Percentiles rank a stretch among this genome's conserved stretches.
These are phyloP conservation scores for Rhyzopertha dominica DNA, from an alignment of 1,140 invertebrate genomes.

Conservation along the genomic window DNA sequence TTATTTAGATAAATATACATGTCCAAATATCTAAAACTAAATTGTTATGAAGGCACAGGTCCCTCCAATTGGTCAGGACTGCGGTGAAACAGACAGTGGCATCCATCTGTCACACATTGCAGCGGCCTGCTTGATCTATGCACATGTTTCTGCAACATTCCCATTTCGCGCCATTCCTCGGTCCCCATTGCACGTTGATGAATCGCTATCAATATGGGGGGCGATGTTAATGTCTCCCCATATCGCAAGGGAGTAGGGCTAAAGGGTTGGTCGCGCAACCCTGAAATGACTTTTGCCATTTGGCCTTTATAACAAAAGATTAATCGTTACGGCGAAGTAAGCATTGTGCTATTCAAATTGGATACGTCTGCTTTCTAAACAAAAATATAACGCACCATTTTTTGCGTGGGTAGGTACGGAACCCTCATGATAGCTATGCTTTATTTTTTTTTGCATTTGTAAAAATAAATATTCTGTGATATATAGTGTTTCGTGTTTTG, in stretches of 20 bases:
- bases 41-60: background rate
- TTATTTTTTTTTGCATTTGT: no score
- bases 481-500: no score
- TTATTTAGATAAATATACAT: no score
- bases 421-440: no score
- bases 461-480: no score
- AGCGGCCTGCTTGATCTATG: slow-evolving; percentile 24
- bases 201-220: slow-evolving; percentile 19
- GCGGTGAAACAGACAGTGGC: slow-evolving; percentile 17
- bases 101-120: slow-evolving; percentile 24
- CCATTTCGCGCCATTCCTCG: slow-evolving; percentile 7
- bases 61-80: slow-evolving; percentile 4
- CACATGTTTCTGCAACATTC: slow-evolving; percentile 19
- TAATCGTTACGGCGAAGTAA: slow-evolving; percentile 13
- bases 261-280: slow-evolving; percentile 17
- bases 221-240: slow-evolving; percentile 12
- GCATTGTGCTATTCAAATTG: no score
- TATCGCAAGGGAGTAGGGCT: slow-evolving; percentile 13
- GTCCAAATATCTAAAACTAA: no score
- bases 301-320: slow-evolving; percentile 24
- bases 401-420: no score
- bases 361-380: no score
- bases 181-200: slow-evolving; percentile 11
- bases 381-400: no score
- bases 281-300: slow-evolving; percentile 16